Evolutionary conservation across 1,140 invertebrate genomes (phyloP).

Genomic region (Propsilocerus akamusi): DNA sequence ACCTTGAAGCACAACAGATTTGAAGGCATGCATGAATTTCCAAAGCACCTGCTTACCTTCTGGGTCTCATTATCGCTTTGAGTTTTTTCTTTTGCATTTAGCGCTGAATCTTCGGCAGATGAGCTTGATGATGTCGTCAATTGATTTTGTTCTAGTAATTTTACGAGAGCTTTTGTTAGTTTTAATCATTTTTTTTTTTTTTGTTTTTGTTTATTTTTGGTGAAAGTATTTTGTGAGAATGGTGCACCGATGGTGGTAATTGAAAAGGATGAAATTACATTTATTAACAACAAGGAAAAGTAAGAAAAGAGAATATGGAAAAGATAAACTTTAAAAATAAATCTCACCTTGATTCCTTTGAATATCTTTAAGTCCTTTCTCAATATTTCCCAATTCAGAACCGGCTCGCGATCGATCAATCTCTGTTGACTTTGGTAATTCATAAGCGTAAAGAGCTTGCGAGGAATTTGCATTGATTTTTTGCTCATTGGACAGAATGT

Average conservation of each 20-base stretch:
- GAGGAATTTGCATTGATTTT: constrained; percentile 20
- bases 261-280: constrained; percentile 15
- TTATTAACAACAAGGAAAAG: neutral
- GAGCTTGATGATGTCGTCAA: constrained; percentile 1
- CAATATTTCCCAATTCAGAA: constrained; percentile 19
- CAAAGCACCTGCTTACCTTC: constrained; percentile 47
- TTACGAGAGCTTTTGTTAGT: constrained; percentile 3
- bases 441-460: constrained; percentile 22
- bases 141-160: constrained; percentile 5
- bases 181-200: neutral
- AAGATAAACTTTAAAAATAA: neutral
- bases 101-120: neutral
- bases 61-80: constrained; percentile 16
- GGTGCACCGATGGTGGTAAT: constrained; percentile 14
- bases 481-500: constrained; percentile 23
- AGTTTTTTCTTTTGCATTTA: constrained; percentile 5
- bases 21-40: constrained; percentile 46
- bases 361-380: constrained; percentile 22
- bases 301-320: neutral
- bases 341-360: constrained; percentile 18
- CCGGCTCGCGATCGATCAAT: constrained; percentile 14
- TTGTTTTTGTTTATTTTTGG: no score
- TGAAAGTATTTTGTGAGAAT: constrained; percentile 10
- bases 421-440: constrained; percentile 18
- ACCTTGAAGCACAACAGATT: constrained; percentile 60